Evolutionary conservation across 2,797 vertebrate species (phyloP).

Genomic region (Chloroceryle amazona): DNA sequence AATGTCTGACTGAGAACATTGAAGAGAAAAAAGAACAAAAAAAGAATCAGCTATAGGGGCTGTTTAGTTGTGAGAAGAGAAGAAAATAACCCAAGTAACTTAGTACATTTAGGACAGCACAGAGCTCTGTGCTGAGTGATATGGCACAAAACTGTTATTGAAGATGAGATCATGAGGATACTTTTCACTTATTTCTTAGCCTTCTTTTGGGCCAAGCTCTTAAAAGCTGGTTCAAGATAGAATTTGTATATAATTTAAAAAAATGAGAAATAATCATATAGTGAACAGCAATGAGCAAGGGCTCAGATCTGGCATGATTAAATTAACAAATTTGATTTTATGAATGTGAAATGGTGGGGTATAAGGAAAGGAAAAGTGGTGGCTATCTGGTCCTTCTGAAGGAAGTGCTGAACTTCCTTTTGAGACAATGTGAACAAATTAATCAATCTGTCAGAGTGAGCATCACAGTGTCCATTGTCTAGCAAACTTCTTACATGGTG

Average conservation of each 20-base stretch:
- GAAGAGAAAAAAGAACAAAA: constrained; percentile 13
- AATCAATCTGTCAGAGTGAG: neutral
- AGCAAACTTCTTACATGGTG: neutral
- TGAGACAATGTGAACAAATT: neutral
- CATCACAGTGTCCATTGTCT: neutral
- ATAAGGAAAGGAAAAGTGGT: neutral
- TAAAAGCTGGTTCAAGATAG: neutral
- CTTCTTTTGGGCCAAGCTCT: neutral
- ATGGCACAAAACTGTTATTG: constrained; percentile 30
- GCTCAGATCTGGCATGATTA: accelerated
- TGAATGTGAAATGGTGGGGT: neutral
- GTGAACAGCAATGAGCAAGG: neutral
- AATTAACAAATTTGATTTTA: neutral
- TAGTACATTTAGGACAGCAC: constrained; percentile 19
- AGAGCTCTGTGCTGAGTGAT: constrained; percentile 34
- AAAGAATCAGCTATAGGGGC: neutral
- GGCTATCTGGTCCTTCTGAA: neutral
- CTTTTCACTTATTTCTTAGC: neutral
- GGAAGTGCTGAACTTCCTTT: neutral
- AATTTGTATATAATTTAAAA: neutral
- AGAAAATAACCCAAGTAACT: neutral
- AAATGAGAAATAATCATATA: accelerated
- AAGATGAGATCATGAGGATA: neutral
- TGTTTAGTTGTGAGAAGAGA: constrained; percentile 22
- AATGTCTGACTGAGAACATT: neutral